Conservation (phyloP, 2,888 invertebrate genomes). For the Ormyrus labotus region DNA sequence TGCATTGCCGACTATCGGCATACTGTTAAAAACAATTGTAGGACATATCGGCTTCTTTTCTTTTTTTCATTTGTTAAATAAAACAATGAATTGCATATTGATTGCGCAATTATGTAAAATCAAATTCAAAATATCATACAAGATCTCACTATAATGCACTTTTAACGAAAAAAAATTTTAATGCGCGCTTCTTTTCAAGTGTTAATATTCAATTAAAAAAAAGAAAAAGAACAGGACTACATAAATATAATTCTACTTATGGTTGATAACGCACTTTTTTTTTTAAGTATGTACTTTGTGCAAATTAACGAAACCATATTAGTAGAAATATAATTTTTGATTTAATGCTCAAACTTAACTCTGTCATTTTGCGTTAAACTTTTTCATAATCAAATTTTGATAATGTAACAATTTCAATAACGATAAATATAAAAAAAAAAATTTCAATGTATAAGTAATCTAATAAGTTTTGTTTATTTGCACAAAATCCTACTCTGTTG, state of each 20-base stretch:
- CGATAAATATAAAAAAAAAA: not conserved
- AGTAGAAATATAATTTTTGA: conserved; percentile 45
- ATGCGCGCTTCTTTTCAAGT: conserved; percentile 27
- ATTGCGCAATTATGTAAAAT: conserved; percentile 43
- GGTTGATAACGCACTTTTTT: conserved; percentile 35
- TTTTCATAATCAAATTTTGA: conserved; percentile 12
- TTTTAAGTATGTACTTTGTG: conserved; percentile 35
- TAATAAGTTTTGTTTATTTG: conserved; percentile 47
- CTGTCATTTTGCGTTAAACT: conserved; percentile 12
- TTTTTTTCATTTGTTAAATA: conserved; percentile 47
- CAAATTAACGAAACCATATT: conserved; percentile 47
- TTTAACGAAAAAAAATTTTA: conserved; percentile 35
- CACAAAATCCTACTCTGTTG: conserved; percentile 46
- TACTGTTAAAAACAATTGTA: conserved; percentile 56
- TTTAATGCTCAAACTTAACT: conserved; percentile 44
- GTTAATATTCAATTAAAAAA: conserved; percentile 29
- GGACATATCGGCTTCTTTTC: conserved; percentile 48
- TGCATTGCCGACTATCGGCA: conserved; percentile 50
- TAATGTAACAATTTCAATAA: conserved; percentile 13
- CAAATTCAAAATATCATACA: conserved; percentile 52
- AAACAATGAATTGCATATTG: conserved; percentile 44
- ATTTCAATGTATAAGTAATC: conserved; percentile 10
- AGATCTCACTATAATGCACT: conserved; percentile 44
- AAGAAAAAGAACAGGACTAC: conserved; percentile 33
- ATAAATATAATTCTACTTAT: conserved; percentile 41